Conservation (phyloP, 2,888 invertebrate genomes). For the Agrochola circellaris region DNA sequence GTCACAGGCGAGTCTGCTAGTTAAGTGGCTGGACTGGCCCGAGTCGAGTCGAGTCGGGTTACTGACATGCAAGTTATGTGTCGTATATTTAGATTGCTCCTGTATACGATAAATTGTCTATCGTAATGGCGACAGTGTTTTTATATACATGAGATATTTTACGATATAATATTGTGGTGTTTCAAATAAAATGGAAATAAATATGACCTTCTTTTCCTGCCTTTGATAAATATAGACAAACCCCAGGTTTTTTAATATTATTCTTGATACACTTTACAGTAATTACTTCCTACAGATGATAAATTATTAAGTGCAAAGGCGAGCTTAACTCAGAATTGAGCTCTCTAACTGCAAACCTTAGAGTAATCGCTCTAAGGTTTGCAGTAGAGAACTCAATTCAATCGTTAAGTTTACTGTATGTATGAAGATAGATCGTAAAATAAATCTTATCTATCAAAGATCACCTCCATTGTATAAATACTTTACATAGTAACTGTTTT, state of each 20-base stretch:
- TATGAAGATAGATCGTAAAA: background rate
- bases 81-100: constrained; percentile 57
- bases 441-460: background rate
- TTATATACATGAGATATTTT: background rate
- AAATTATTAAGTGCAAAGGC: background rate
- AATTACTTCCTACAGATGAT: background rate
- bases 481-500: constrained; percentile 5
- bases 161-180: background rate
- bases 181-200: background rate
- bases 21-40: constrained; percentile 48
- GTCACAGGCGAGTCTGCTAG: constrained; percentile 44
- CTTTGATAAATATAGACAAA: background rate
- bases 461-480: constrained; percentile 1
- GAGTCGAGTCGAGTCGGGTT: constrained; percentile 47
- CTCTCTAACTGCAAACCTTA: background rate
- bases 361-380: no score
- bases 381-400: no score
- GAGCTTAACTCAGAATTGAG: background rate
- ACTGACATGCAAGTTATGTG: constrained; percentile 65
- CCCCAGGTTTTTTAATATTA: background rate
- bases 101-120: constrained; percentile 40
- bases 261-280: background rate
- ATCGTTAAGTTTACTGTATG: background rate
- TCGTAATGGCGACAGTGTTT: constrained; percentile 29
- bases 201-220: background rate